Percentiles rank a stretch among this genome's conserved stretches.
These are phyloP conservation scores for Epirrita christyi DNA, from an alignment of 2,888 invertebrate genomes.

Conservation along the genomic window DNA sequence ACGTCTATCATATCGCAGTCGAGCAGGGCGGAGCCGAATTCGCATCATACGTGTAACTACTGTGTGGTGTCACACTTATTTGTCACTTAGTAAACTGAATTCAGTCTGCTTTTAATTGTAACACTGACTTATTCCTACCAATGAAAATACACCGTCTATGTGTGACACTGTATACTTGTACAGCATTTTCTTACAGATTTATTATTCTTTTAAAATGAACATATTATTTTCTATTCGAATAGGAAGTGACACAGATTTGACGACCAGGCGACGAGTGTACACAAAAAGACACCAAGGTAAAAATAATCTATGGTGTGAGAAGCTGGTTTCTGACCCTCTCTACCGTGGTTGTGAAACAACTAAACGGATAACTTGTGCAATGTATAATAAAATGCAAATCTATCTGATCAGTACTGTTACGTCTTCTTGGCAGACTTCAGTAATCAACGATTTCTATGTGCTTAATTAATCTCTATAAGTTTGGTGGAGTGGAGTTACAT, in stretches of 20 bases:
- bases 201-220: constrained; percentile 31
- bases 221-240: constrained; percentile 56
- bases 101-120: constrained; percentile 14
- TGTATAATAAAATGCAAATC: constrained; percentile 40
- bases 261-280: constrained; percentile 59
- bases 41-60: constrained; percentile 96
- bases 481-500: constrained; percentile 35
- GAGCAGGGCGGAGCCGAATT: constrained; percentile 88
- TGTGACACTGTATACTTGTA: constrained; percentile 71
- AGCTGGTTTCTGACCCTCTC: constrained; percentile 29
- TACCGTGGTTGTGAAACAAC: constrained; percentile 20
- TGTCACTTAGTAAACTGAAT: constrained; percentile 11
- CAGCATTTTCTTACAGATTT: constrained; percentile 57
- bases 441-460: constrained; percentile 31
- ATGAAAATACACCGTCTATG: constrained; percentile 53
- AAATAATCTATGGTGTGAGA: constrained; percentile 9
- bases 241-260: constrained; percentile 61
- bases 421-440: constrained; percentile 22
- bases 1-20: constrained; percentile 91
- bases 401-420: constrained; percentile 30
- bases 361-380: constrained; percentile 29
- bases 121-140: constrained; percentile 26
- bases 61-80: constrained; percentile 23
- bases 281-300: constrained; percentile 77
- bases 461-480: constrained; percentile 32